Evolutionary conservation across 2,797 vertebrate genomes (phyloP), one percentile per base, ranked within the genome.

Genomic region (Amblyopsis hoosieri): DNA sequence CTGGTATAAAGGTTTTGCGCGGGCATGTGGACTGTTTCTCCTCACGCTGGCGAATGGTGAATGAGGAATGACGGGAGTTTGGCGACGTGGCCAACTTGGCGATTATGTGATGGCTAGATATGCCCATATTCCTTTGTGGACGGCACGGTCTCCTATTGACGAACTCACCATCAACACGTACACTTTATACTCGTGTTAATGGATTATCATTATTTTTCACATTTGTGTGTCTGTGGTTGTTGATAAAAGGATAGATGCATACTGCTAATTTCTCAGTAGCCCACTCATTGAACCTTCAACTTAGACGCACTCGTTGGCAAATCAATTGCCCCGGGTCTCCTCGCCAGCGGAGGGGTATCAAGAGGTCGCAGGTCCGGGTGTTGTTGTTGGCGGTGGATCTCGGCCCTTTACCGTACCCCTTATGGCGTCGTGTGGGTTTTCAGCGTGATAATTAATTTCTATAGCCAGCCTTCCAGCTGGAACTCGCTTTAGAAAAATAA

Each of bases 381-480:
- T 15, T 45, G 77, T 53, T 72, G 76, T 72, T 81, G 45, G 72
- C 81, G 45, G 63, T 7, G 64, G 61, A 62, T 68, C 69, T 45
- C 54, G 14, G 55, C 62, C 60, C 66, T 76, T 80, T 75, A 64
- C 69, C 56, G 29, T 49, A 45, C 69, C 72, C 68, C 58, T 69
- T 23, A 14, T 62, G 72, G 66, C 60, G 75, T 72, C 47, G 14
- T 49, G 23, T 46, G 14, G 61, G 77, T 75, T 78, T 78, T 65
- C 62, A 79, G 83, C 68, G 67, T 53, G 71, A 72, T 82, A 79
- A 87, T 84, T 83, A 74, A 74, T 82, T 81, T 76, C 68, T 79
- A 65, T 61, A 72, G 60, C 64, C 67, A 60, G 76, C 45, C 58
- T 23, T 80, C 72, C 84, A 87, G 84, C 84, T 87, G 85, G 69